A percentile compares a stretch with the other conserved stretches of the same genome.
Conservation (phyloP, 2,113 vertebrate genomes). For the Esox niger region DNA sequence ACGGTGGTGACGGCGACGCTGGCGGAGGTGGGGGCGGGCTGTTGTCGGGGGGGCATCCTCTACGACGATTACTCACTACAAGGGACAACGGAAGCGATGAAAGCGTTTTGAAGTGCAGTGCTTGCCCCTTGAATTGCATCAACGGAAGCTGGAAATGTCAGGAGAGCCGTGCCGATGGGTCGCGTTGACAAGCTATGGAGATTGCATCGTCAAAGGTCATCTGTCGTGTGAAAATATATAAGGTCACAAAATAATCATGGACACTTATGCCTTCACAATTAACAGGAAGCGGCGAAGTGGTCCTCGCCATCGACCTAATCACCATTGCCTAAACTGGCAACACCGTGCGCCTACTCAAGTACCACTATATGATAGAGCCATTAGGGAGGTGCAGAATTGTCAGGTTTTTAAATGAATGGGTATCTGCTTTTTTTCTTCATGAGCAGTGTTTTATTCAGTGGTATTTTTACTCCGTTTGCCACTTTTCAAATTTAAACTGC, state of each 20-base stretch:
- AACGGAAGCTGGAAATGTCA: background rate
- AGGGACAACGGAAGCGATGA: background rate
- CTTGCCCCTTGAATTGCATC: background rate
- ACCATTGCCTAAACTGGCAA: background rate
- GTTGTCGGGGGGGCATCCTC: background rate
- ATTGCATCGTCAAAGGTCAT: background rate
- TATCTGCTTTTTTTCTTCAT: too few species aligned
- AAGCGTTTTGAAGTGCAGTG: background rate
- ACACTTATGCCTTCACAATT: background rate
- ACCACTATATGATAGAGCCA: too few species aligned
- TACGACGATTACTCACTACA: background rate
- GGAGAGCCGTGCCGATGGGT: background rate
- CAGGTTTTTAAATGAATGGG: too few species aligned
- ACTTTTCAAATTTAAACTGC: too few species aligned
- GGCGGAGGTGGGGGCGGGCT: background rate
- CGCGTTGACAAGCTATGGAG: background rate
- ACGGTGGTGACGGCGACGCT: background rate
- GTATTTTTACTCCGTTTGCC: too few species aligned
- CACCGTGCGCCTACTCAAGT: background rate
- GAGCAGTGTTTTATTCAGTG: too few species aligned
- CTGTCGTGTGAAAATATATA: too few species aligned
- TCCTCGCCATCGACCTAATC: background rate
- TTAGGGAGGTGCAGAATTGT: too few species aligned
- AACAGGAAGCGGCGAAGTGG: background rate
- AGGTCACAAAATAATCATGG: background rate